Base-by-base conservation (phyloP, 2,888 invertebrate species). In the Torymus tubicola region DNA sequence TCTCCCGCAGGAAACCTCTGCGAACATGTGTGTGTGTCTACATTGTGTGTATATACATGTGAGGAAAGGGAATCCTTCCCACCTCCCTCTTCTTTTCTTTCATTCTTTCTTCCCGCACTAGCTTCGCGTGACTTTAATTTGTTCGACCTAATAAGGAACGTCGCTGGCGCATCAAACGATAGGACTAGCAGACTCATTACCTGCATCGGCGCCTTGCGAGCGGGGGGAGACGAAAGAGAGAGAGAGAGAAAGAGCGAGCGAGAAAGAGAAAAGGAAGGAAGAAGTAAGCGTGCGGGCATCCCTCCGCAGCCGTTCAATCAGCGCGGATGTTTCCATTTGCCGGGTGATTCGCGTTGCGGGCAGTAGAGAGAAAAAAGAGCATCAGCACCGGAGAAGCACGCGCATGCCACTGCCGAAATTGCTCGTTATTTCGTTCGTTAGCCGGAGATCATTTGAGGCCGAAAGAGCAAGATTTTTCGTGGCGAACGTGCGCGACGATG, bases 261-360 rank as follows among this genome's bases (percentile, higher is more conserved):
- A 57, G 5, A 70, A 16, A 12, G 52, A 61, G 42, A 53, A 64
- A 24, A 61, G 13, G 68, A 67, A 65, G 60, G 55, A 72, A 55
- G 24, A 61, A 55, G 24, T 52, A 60, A 18, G 72, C 53, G 63
- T 50, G 50, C 58, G 65, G 16, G 53, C 76, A 58, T 75, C 64
- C 57, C 75, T 55, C 42, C 52, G 75, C 31, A 52, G n/a, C 67
- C 73, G 80, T 80, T 82, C 80, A 82, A 82, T 82, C 82, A 82
- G 80, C 63, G 74, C 74, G 74, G 78, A 82, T 82, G 80, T 80
- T 82, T 82, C 80, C 82, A 82, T 82, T 82, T 82, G 75, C 80
- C 73, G 61, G 74, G 61, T 68, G 77, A 82, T 77, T 81, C 77
- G 71, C 24, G 73, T 60, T 74, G 60, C 63, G 78, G 63, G 11